phyloP scores from a whole-genome alignment of 2,888 invertebrate genomes.

The Netelia virgata region DNA sequence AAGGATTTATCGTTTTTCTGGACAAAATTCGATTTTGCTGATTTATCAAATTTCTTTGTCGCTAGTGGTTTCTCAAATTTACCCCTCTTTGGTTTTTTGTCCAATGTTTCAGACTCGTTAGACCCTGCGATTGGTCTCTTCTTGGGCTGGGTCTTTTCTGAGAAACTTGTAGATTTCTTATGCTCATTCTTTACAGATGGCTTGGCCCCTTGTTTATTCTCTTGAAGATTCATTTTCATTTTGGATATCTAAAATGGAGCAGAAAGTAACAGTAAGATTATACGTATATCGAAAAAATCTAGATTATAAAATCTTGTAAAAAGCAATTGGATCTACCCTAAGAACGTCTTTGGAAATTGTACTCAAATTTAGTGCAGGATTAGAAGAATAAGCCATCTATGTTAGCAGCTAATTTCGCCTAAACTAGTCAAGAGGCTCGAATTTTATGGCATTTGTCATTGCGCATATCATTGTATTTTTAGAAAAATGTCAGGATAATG shows the following conservation, averaged over 20 bases:
- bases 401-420: too few species aligned
- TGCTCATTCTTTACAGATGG: constrained; percentile 42
- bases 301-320: background rate
- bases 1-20: constrained; percentile 9
- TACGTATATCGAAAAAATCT: background rate
- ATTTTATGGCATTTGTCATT: too few species aligned
- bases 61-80: constrained; percentile 66
- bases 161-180: constrained; percentile 62
- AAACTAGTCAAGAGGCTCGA: too few species aligned
- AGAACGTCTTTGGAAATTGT: too few species aligned
- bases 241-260: background rate
- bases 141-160: constrained; percentile 35
- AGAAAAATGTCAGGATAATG: too few species aligned
- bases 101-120: constrained; percentile 1
- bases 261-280: background rate
- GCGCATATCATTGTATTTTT: too few species aligned
- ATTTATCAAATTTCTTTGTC: constrained; percentile 67
- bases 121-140: constrained; percentile 26
- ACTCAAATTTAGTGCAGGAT: too few species aligned
- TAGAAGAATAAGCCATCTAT: too few species aligned
- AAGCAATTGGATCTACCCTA: background rate
- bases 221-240: constrained; percentile 63
- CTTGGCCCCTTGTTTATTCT: constrained; percentile 9
- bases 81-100: constrained; percentile 52
- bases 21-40: constrained; percentile 24